Evolutionary conservation across 1,140 invertebrate species (phyloP), one percentile per base, ranked within the genome.

Genomic region (Drosophila rhopaloa): DNA sequence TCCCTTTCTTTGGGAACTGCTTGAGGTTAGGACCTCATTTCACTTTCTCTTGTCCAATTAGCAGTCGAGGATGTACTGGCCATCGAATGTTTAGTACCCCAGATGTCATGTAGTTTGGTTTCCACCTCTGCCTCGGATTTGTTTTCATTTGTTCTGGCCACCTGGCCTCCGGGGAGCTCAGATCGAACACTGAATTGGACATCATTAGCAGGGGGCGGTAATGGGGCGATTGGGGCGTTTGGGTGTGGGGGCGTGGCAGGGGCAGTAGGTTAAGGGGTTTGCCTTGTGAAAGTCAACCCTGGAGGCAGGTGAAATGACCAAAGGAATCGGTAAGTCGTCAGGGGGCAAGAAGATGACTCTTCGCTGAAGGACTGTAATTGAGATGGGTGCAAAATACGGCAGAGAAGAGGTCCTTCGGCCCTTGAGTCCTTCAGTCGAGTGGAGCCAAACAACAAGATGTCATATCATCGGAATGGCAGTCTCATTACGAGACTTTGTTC

Each of bases 31-130:
- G 11, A 50, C 27, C 46, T 27, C 43, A 67, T 65, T 65, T 67
- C 59, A 68, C 65, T 68, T 66, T 68, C 65, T 50, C 41, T 62
- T 62, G 62, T 65, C 62, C 62, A 65, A 65, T 68, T 68, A 65
- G 65, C 65, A 27, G 38, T 27, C 60, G 32, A 68, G 62, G 58
- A 79, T 76, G 62, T 80, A 76, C 71, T 56, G 51, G 14, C 32
- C 29, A 37, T 37, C 16, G 13, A 27, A 27, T 62, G 62, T 65
- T 66, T 66, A 66, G 65, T 66, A 50, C 65, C 27, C 35, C 68
- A 74, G 70, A 74, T 77, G 66, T 68, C 60, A 63, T 82, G 79
- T 74, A 56, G 71, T 35, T 51, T n/a, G 29, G 11, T 41, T 14
- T 14, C 50, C 35, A 16, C 35, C 59, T 54, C 13, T 19, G 27